Base-by-base conservation (phyloP, 2,797 vertebrate genomes). In the Dromococcyx pavoninus region DNA sequence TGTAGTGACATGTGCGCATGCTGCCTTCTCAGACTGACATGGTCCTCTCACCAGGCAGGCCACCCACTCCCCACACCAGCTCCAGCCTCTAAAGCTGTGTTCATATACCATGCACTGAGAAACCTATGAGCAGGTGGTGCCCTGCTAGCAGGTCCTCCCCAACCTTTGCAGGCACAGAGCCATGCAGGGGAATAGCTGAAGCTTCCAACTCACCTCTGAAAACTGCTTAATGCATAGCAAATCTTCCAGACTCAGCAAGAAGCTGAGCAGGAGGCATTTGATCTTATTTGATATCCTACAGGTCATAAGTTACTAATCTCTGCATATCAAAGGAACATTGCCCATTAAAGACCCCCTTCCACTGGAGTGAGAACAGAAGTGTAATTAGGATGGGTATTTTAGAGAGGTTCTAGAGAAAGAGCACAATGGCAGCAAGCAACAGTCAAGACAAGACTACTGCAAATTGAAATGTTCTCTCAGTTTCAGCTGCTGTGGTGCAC, bases 11-110 rank as follows among this genome's bases (percentile, higher is more conserved):
- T 4, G 23, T 2, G 10, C 56, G 14, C 53, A 25, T 37, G 32
- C 7, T 1, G 4, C 23, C 5, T 62, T 46, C 60, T 50, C 60
- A 73, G 51, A 24, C 18, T 0, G 0, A 25, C 1, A 2, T 5
- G 15, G 16, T 78, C 14, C 24, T 60, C 48, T 60, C 53, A 35
- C 35, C 28, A 30, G 4, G 27, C 57, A 51, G 73, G 62, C 19
- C 30, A 37, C 35, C 8, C 0, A 2, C 46, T 30, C 25, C 58
- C 53, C 54, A 37, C 30, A 44, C 8, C 0, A 1, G 15, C 11
- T 91, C 17, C 44, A 5, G 32, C 44, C 46, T 37, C 62, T 72
- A 53, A 67, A 35, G n/a, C 10, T 30, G 16, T 39, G 1, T 44
- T 51, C 2, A 6, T 19, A 16, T 15, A 87, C 10, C n/a, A 44